A percentile compares a stretch with the other conserved stretches of the same genome.
phyloP scores from a whole-genome alignment of 2,888 invertebrate species.

The Euplexia lucipara region DNA sequence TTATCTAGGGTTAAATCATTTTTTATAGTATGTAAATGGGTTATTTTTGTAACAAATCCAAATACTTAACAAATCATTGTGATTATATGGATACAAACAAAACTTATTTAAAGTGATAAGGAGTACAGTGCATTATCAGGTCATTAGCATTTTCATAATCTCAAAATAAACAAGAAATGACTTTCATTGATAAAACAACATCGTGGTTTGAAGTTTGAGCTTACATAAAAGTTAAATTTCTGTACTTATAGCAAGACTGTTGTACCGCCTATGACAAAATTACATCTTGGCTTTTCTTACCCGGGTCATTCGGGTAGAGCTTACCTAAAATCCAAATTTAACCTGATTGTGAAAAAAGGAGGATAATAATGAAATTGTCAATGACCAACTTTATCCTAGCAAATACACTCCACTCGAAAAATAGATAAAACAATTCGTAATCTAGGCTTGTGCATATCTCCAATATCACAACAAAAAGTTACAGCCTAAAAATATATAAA shows the following conservation, averaged over 20 bases:
- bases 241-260: not conserved
- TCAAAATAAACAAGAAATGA: not conserved
- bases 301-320: not conserved
- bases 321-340: not conserved
- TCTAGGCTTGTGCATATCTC: slow-evolving; percentile 21
- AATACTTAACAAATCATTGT: not conserved
- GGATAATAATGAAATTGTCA: not conserved
- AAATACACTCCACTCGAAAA: slow-evolving; percentile 7
- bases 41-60: slow-evolving; percentile 6
- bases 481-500: not conserved
- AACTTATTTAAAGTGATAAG: slow-evolving; percentile 14
- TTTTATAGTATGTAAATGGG: not conserved
- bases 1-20: not conserved
- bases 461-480: slow-evolving; percentile 2
- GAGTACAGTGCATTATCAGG: slow-evolving; percentile 6
- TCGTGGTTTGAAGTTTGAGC: not conserved
- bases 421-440: slow-evolving; percentile 19
- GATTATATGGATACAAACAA: slow-evolving; percentile 22
- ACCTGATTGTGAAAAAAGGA: not conserved
- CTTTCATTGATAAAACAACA: not conserved
- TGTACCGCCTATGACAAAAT: not conserved
- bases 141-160: slow-evolving; percentile 4
- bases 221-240: not conserved
- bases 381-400: not conserved
- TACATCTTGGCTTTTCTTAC: not conserved